Base-by-base conservation (phyloP, 2,113 vertebrate genomes). In the Gobiocypris rarus region DNA sequence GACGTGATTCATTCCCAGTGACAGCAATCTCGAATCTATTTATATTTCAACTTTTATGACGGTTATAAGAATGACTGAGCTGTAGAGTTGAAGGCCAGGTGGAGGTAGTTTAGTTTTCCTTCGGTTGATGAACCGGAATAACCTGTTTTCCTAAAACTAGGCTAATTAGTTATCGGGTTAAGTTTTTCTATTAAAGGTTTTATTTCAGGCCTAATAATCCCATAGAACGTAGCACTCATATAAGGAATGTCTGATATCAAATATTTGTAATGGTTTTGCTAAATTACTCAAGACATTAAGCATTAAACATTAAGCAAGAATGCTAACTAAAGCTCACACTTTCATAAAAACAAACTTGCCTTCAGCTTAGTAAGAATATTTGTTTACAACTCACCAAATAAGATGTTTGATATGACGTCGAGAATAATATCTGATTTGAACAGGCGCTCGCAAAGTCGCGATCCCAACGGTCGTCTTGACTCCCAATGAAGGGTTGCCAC, bases 1-100 rank as follows among this genome's bases (percentile, higher is more conserved):
- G 50, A 76, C 52, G 58, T 45, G 76, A 28, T 14, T 59, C 76
- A 26, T 75, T 48, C 61, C 26, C 43, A 45, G 91, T 90, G 88
- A 89, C 86, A 90, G 87, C 50, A 31, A 91, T 86, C 67, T 87
- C 88, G 82, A 88, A 82, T 77, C 45, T 3, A 4, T 77, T 43
- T 84, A 75, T 79, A 75, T 75, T 56, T 67, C 31, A 69, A 24
- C 43, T 93, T 92, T 93, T 93, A 85, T 88, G 87, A 85, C 83
- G 63, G 52, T 90, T 90, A 92, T 90, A 65, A 65, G 26, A 10
- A 89, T 90, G 87, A 90, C 91, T 90, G 90, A 91, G 92, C 92
- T 93, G 83, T 56, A 77, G 83, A 91, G 92, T 86, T 94, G 92
- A 94, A 94, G 92, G 94, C 87, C 90, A 91, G 14, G 74, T 65